Base-by-base conservation (phyloP, 2,888 invertebrate species). In the Drosophila falleni region DNA sequence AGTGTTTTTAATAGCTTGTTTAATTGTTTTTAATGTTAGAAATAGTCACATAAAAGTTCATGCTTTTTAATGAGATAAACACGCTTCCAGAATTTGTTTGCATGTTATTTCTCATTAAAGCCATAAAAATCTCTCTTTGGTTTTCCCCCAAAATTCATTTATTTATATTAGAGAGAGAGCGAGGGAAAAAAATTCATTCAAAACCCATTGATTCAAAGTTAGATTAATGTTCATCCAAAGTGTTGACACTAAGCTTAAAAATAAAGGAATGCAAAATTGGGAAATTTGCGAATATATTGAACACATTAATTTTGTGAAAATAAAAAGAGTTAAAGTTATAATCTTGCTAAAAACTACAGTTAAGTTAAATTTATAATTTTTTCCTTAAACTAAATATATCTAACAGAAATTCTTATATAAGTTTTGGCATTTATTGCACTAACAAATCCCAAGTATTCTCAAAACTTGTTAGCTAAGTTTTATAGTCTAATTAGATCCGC, bases 1-100 rank as follows among this genome's bases (percentile, higher is more conserved):
- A 78, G 59, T 77, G 76, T 62, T 78, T 81, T 79, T 75, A 72
- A 71, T 73, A 46, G 69, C 74, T 42, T 50, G 47, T 71, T 72
- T 75, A 66, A 69, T 72, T 80, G 74, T 69, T 77, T 76, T 77
- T 73, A 65, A 71, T 76, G 69, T 23, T 59, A 58, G 53, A 68
- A 47, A 64, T 59, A 68, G 62, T 59, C 62, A 56, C 74, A 56
- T 78, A 69, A 78, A 76, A 62, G 19, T 54, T 51, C 35, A 53
- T 58, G 54, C 47, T 49, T 54, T 50, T 31, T 78, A 77, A 80
- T 68, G 72, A 78, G 49, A 49, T 63, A 26, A 78, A 49, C 76
- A 77, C 78, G 76, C 68, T 65, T 35, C 13, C 50, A n/a, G 37
- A 49, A 53, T 44, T n/a, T 35, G 15, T 39, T n/a, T 53, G 53